These are phyloP conservation scores for Osmoderma eremita DNA, from an alignment of 2,888 invertebrate species.

Conservation along the genomic window DNA sequence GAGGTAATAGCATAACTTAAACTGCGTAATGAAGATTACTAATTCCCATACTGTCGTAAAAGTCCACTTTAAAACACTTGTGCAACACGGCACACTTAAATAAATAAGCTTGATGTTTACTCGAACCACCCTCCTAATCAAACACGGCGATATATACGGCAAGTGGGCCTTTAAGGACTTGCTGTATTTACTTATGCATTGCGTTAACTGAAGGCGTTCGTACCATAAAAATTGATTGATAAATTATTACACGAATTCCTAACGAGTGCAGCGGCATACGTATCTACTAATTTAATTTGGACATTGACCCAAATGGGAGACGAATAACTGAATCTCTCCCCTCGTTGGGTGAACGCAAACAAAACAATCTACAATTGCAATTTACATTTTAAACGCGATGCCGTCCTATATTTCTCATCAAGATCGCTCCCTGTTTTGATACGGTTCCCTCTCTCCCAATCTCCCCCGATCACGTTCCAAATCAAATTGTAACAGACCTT, in stretches of 20 bases:
- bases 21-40: too few species aligned
- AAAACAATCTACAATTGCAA: slow-evolving; percentile 34
- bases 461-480: slow-evolving; percentile 29
- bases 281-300: slow-evolving; percentile 28
- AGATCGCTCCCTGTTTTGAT: slow-evolving; percentile 14
- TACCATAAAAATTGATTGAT: too few species aligned
- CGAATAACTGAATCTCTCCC: neutral
- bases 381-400: slow-evolving; percentile 27
- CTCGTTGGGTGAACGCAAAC: slow-evolving; percentile 12
- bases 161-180: too few species aligned
- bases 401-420: slow-evolving; percentile 29
- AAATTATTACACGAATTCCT: slow-evolving; percentile 1
- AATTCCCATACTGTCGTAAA: too few species aligned
- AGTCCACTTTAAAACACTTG: too few species aligned
- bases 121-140: too few species aligned
- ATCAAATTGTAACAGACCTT: slow-evolving; percentile 34
- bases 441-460: neutral
- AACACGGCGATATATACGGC: too few species aligned
- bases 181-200: too few species aligned
- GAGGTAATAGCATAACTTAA: too few species aligned
- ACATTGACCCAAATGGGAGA: slow-evolving; percentile 32
- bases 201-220: too few species aligned
- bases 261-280: slow-evolving; percentile 16
- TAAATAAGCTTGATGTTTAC: too few species aligned
- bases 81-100: too few species aligned